These are phyloP conservation scores for Spongilla lacustris DNA, from an alignment of 37 sponge, comb jelly and placozoan species.

Conservation along the genomic window DNA sequence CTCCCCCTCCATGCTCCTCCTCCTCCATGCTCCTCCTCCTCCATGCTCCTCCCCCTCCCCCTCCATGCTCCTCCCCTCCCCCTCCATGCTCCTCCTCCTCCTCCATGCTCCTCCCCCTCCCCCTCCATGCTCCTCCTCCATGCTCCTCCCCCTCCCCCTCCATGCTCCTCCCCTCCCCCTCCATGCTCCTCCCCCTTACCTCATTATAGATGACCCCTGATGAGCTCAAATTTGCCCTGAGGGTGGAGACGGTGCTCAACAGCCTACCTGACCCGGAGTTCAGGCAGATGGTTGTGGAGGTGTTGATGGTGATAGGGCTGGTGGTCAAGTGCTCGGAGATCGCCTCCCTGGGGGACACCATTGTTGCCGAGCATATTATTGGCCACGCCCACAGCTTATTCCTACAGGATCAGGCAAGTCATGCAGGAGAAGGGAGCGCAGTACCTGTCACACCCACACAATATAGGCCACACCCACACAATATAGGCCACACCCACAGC, in stretches of 20 bases:
- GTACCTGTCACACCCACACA: too few species aligned
- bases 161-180: too few species aligned
- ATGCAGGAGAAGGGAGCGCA: too few species aligned
- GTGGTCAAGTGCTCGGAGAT: constrained; percentile 34
- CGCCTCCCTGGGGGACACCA: constrained; percentile 34
- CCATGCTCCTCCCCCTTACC: background rate
- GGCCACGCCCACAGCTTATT: constrained; percentile 67
- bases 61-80: background rate
- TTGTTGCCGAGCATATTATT: constrained; percentile 61
- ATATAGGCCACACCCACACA: too few species aligned
- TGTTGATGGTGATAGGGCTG: constrained; percentile 74
- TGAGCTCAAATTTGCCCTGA: constrained; percentile 91
- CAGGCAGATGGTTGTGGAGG: constrained; percentile 91
- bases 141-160: too few species aligned
- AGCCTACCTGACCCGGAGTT: constrained; percentile 83
- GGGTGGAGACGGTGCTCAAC: constrained; percentile 76
- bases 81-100: background rate
- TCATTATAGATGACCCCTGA: constrained; percentile 83
- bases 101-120: background rate
- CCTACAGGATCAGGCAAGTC: constrained; percentile 71
- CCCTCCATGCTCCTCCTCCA: background rate
- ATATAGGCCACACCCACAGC: too few species aligned
- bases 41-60: background rate
- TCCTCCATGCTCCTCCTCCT: background rate
- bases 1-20: background rate